Conservation (phyloP, 1,140 invertebrate species). For the Drosophila equinoxialis region DNA sequence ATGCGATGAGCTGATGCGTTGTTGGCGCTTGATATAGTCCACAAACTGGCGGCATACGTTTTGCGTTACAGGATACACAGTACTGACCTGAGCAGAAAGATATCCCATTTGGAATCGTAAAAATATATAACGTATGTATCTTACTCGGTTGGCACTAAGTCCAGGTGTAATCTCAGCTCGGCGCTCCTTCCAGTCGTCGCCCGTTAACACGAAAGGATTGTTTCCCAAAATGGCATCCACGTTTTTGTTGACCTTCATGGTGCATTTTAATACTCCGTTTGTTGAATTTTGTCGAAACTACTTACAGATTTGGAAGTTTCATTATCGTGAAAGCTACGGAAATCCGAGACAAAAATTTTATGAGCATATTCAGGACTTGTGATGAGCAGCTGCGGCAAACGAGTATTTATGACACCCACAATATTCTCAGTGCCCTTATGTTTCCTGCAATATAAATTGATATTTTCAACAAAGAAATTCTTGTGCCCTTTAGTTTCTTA, state of each 20-base stretch:
- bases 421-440: slow-evolving; percentile 49
- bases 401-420: slow-evolving; percentile 54
- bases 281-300: background rate
- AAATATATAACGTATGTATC: background rate
- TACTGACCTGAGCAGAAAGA: slow-evolving; percentile 37
- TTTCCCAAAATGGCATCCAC: slow-evolving; percentile 79
- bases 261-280: too few relatives aligned
- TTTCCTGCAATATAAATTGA: slow-evolving; percentile 22
- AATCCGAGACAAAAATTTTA: slow-evolving; percentile 83
- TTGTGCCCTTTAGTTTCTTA: background rate
- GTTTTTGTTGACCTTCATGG: slow-evolving; percentile 49
- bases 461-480: slow-evolving; percentile 2
- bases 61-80: slow-evolving; percentile 58
- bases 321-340: slow-evolving; percentile 81
- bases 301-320: slow-evolving; percentile 44
- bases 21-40: slow-evolving; percentile 48
- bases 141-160: slow-evolving; percentile 83
- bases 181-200: slow-evolving; percentile 84
- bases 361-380: slow-evolving; percentile 83
- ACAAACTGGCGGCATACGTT: slow-evolving; percentile 49
- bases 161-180: slow-evolving; percentile 84
- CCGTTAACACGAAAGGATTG: slow-evolving; percentile 82
- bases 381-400: slow-evolving; percentile 77
- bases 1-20: slow-evolving; percentile 32
- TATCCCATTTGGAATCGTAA: background rate